A percentile compares a stretch with the other conserved stretches of the same genome.
phyloP scores from a whole-genome alignment of 2,113 vertebrate species.

The Vanacampus margaritifer region DNA sequence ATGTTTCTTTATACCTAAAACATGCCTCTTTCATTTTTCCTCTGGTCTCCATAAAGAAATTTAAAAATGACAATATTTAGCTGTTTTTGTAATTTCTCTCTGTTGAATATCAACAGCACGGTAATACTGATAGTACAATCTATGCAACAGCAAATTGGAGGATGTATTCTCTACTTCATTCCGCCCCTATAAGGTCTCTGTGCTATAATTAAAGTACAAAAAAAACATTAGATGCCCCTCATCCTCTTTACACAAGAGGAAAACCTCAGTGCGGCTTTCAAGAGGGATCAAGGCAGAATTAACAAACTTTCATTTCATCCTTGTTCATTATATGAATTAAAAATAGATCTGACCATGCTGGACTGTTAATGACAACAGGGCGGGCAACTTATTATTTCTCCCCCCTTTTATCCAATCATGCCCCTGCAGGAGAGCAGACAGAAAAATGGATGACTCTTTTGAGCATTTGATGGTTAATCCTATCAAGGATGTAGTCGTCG shows the following conservation, averaged over 20 bases:
- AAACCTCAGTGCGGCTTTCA: constrained; percentile 52
- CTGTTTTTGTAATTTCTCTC: neutral
- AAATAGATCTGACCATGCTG: constrained; percentile 62
- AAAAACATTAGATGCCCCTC: constrained; percentile 48
- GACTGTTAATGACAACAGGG: constrained; percentile 66
- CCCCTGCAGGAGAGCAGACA: constrained; percentile 56
- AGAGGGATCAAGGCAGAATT: constrained; percentile 63
- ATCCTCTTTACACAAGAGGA: constrained; percentile 38
- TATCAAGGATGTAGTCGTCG: constrained; percentile 61
- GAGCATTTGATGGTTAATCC: constrained; percentile 65
- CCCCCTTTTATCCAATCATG: constrained; percentile 60
- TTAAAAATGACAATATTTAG: neutral
- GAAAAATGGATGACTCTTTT: constrained; percentile 68
- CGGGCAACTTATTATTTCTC: constrained; percentile 36
- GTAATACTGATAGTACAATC: neutral
- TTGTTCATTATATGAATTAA: constrained; percentile 62
- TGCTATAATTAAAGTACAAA: constrained; percentile 58
- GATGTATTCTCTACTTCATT: constrained; percentile 15
- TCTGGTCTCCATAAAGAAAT: neutral
- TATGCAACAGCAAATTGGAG: neutral
- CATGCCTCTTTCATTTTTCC: neutral
- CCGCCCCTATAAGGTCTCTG: constrained; percentile 31
- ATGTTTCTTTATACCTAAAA: neutral
- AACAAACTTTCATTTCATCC: constrained; percentile 52
- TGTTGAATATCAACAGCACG: neutral